Conservation (phyloP, 1,140 invertebrate species). For the Charaxes varanes region DNA sequence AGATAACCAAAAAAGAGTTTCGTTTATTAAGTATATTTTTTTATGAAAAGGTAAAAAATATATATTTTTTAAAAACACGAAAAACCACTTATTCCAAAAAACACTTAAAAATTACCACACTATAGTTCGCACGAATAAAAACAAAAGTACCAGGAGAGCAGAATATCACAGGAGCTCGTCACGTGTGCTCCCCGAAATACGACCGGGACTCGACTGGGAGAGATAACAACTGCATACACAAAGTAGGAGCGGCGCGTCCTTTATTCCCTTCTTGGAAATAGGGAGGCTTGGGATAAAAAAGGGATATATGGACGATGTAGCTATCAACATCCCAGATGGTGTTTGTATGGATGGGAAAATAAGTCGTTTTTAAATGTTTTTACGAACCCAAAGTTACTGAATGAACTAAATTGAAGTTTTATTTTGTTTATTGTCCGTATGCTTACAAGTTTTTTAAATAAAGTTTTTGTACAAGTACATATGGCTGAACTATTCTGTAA, state of each 20-base stretch:
- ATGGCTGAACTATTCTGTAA: no score
- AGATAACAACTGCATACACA: slow-evolving; percentile 24
- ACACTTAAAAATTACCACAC: neutral
- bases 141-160: slow-evolving; percentile 43
- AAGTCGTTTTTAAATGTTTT: neutral
- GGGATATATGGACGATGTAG: slow-evolving; percentile 3
- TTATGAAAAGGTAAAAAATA: no score
- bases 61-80: no score
- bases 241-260: slow-evolving; percentile 20
- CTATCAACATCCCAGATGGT: no score
- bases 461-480: no score
- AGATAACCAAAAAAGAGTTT: no score
- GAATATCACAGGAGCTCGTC: slow-evolving; percentile 17
- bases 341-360: slow-evolving; percentile 1
- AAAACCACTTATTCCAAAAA: no score
- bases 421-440: no score
- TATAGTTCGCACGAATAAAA: slow-evolving; percentile 7
- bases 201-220: slow-evolving; percentile 42
- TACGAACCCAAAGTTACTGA: neutral
- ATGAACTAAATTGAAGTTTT: no score
- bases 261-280: slow-evolving; percentile 29
- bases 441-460: slow-evolving; percentile 1
- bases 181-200: slow-evolving; percentile 31
- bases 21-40: no score
- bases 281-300: slow-evolving; percentile 12